Conservation (phyloP, 2,797 vertebrate species). For the Helostoma temminkii region DNA sequence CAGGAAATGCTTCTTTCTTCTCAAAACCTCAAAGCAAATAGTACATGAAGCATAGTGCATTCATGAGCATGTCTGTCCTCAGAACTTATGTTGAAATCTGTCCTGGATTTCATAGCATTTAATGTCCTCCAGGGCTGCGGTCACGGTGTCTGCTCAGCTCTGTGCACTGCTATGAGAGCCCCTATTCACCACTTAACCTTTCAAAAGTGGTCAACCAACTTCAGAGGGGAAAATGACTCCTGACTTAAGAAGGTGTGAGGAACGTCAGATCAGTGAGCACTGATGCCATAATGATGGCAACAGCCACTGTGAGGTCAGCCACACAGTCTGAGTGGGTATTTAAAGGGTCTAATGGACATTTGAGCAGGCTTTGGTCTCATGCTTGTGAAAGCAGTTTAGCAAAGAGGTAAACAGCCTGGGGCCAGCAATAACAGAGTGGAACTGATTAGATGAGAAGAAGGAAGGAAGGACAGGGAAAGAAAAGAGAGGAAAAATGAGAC, state of each 20-base stretch:
- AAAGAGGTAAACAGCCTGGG: constrained; percentile 80
- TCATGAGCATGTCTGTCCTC: constrained; percentile 77
- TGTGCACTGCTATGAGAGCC: constrained; percentile 58
- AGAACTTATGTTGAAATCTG: constrained; percentile 66
- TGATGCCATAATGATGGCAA: constrained; percentile 65
- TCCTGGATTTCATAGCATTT: constrained; percentile 69
- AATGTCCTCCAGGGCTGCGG: constrained; percentile 65
- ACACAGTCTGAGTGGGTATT: constrained; percentile 50
- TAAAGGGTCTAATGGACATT: constrained; percentile 69
- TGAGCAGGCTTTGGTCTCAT: constrained; percentile 77
- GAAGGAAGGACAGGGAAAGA: constrained; percentile 53
- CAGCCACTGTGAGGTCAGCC: constrained; percentile 63
- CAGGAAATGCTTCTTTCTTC: constrained; percentile 85
- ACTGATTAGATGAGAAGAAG: constrained; percentile 79
- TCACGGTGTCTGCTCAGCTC: constrained; percentile 60
- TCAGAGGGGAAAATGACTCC: constrained; percentile 53
- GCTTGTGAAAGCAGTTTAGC: constrained; percentile 82
- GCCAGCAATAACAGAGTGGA: constrained; percentile 85
- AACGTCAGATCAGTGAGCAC: constrained; percentile 53
- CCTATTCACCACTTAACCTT: constrained; percentile 78
- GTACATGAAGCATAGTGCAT: constrained; percentile 78
- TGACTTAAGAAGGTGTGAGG: constrained; percentile 66
- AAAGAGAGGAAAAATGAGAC: constrained; percentile 77
- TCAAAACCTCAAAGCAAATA: constrained; percentile 83
- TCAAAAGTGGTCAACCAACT: constrained; percentile 63